A percentile compares a stretch with the other conserved stretches of the same genome.
Evolutionary conservation across 2,888 invertebrate species (phyloP).

Genomic region (Dicycla oo): DNA sequence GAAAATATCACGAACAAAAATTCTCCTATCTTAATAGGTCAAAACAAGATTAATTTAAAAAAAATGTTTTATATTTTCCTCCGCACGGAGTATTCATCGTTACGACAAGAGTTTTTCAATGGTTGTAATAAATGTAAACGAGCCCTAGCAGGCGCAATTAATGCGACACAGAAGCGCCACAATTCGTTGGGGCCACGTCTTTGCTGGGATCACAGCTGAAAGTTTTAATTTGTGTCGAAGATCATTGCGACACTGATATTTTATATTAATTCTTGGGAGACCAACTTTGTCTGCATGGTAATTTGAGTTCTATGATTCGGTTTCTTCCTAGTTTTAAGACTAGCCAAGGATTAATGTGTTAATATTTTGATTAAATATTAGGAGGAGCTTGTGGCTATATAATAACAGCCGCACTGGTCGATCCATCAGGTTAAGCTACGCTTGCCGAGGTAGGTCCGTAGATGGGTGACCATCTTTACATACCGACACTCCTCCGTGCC

Average conservation of each 20-base stretch:
- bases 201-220: constrained; percentile 72
- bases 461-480: too few species aligned
- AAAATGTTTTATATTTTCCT: constrained; percentile 46
- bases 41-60: constrained; percentile 44
- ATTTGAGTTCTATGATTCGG: constrained; percentile 33
- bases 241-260: constrained; percentile 74
- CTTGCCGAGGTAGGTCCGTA: too few species aligned
- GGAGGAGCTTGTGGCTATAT: too few species aligned
- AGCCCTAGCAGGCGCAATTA: constrained; percentile 77
- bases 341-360: neutral
- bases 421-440: too few species aligned
- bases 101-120: constrained; percentile 72
- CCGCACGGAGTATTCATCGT: constrained; percentile 67
- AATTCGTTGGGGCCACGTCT: constrained; percentile 76
- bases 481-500: too few species aligned
- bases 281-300: constrained; percentile 36
- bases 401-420: too few species aligned
- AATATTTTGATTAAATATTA: constrained; percentile 8
- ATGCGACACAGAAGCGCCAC: constrained; percentile 74
- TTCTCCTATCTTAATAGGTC: constrained; percentile 33
- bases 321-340: constrained; percentile 14
- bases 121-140: constrained; percentile 82
- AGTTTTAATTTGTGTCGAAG: constrained; percentile 81
- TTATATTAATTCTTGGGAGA: constrained; percentile 63
- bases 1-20: constrained; percentile 32